Conservation (phyloP, 2,797 vertebrate genomes). For the Phylloscopus collybita region DNA sequence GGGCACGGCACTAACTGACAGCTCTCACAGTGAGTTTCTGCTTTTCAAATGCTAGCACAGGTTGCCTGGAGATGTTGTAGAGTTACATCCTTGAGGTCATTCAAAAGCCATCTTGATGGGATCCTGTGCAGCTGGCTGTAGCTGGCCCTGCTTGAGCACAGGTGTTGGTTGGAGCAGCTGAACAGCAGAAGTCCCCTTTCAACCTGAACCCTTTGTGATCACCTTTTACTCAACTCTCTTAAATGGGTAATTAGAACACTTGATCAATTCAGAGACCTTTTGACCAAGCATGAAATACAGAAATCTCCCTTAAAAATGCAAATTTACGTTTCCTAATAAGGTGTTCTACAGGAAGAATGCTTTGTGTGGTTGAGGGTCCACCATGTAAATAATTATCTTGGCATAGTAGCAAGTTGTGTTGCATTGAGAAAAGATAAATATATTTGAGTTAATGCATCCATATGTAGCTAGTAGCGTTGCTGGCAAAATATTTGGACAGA, state of each 20-base stretch:
- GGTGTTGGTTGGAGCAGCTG: background rate
- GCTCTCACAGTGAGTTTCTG: background rate
- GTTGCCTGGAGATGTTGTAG: background rate
- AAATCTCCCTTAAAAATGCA: background rate
- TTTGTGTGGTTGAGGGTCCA: background rate
- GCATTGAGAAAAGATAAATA: background rate
- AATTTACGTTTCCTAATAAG: background rate
- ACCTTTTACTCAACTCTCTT: background rate
- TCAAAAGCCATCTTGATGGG: background rate
- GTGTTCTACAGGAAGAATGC: background rate
- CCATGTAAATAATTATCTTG: background rate
- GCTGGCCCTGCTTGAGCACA: background rate
- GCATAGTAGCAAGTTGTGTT: background rate
- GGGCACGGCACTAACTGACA: background rate
- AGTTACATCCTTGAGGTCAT: background rate
- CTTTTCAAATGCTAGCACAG: background rate
- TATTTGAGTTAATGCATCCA: background rate
- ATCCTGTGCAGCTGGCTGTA: background rate
- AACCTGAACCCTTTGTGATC: background rate
- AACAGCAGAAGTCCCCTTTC: background rate
- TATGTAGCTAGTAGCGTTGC: background rate
- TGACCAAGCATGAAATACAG: background rate
- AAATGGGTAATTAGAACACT: background rate
- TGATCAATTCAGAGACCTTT: background rate
- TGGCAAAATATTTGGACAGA: background rate